Base-by-base conservation (phyloP, 2,113 vertebrate genomes). In the Leucopsar rothschildi region DNA sequence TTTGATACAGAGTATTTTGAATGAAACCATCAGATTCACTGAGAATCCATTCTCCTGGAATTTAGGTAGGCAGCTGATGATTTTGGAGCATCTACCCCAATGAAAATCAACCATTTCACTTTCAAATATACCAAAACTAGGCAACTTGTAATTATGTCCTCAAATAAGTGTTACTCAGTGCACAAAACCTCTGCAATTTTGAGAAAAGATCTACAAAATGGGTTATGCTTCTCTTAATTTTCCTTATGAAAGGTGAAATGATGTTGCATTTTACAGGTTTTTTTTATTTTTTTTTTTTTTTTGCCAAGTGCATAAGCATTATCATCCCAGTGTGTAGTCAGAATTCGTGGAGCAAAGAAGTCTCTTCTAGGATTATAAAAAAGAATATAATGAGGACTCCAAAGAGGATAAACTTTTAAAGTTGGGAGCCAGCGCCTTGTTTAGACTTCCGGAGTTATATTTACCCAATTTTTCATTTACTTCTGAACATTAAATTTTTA, bases 371-470 rank as follows among this genome's bases (percentile, higher is more conserved):
- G 28, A 73, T 4, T 53, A 60, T 22, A 60, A 29, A 39, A 28
- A 73, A 3, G 8, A 39, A 52, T n/a, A 59, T 59, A 52, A 39
- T 29, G 28, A 55, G 37, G 4, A 63, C 37, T 80, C 37, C 35
- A 75, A 10, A 75, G 23, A 93, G 33, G 23, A 69, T 76, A 65
- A 91, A 83, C 61, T 84, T 35, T 91, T 91, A 66, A 86, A 89
- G 6, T 2, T 75, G 50, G 31, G 16, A 89, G 5, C 17, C 23
- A 35, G 65, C 4, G 59, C 6, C n/a, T 88, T 88, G 17, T 91
- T 97, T 93, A 85, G 33, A 82, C 24, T 83, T n/a, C 47, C 45
- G 71, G 57, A 94, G 83, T 93, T 95, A 55, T 20, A 61, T 72
- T 95, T 95, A 90, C n/a, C 45, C 86, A 22, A 93, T 76, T 13